Conservation (phyloP, 2,888 invertebrate genomes). For the Fragum whitleyi region DNA sequence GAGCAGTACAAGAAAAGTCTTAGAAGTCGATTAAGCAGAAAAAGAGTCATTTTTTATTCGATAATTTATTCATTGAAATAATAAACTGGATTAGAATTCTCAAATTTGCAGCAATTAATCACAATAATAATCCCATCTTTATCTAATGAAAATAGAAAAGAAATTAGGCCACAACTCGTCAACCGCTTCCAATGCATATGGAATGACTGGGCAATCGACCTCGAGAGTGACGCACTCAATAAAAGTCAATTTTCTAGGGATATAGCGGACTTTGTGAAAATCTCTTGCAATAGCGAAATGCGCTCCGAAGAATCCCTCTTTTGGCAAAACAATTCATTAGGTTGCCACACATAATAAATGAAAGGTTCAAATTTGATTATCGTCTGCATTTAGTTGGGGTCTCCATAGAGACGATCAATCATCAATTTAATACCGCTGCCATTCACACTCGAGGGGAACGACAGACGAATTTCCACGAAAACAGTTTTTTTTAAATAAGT, state of each 20-base stretch:
- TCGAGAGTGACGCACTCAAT: conserved; percentile 60
- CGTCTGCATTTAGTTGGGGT: conserved; percentile 71
- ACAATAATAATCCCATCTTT: conserved; percentile 34
- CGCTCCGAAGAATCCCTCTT: conserved; percentile 57
- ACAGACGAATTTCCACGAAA: too few relatives aligned
- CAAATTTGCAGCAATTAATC: conserved; percentile 37
- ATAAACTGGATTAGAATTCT: conserved; percentile 42
- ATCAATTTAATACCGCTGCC: conserved; percentile 72
- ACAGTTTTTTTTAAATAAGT: too few relatives aligned
- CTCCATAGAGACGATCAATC: conserved; percentile 72
- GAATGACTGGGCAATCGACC: conserved; percentile 43
- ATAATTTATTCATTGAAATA: conserved; percentile 47
- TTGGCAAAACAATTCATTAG: conserved; percentile 69
- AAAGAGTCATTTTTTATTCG: conserved; percentile 6
- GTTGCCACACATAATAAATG: conserved; percentile 71
- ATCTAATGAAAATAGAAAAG: conserved; percentile 49
- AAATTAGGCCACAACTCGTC: conserved; percentile 42
- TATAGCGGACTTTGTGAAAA: conserved; percentile 62
- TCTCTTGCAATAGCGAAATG: conserved; percentile 44
- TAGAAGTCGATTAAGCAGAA: background rate
- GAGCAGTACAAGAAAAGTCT: too few relatives aligned
- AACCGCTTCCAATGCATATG: conserved; percentile 56
- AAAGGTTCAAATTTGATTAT: conserved; percentile 76
- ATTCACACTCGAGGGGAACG: conserved; percentile 57
- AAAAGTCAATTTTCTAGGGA: conserved; percentile 67